Conservation (phyloP, 64 coral and sea anemone genomes). For the Stichodactyla mertensii region DNA sequence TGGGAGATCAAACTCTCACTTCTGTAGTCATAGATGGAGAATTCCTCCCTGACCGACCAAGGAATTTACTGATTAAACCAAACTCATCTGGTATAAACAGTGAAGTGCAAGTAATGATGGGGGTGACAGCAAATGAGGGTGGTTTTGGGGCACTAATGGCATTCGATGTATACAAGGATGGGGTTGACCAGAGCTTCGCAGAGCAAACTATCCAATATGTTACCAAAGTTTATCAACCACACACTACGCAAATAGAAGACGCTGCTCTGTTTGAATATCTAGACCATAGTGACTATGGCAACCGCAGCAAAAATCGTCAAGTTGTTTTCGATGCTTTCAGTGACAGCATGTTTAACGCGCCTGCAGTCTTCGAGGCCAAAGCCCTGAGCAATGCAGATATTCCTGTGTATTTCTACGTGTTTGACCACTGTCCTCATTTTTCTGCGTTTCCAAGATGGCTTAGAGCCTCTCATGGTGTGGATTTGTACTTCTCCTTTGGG, state of each 20-base stretch:
- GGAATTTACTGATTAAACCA: not conserved
- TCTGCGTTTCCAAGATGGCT: slow-evolving; percentile 29
- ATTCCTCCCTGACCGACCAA: not conserved
- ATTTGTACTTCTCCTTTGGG: not conserved
- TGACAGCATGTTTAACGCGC: slow-evolving; percentile 8
- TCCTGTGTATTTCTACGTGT: slow-evolving; percentile 50
- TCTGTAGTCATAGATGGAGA: not conserved
- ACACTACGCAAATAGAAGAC: slow-evolving; percentile 7
- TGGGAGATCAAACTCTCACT: not conserved
- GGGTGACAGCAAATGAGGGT: slow-evolving; percentile 14
- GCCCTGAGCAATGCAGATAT: not conserved
- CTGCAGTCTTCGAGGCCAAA: slow-evolving; percentile 3
- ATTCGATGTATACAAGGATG: not conserved
- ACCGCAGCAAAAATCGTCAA: not conserved
- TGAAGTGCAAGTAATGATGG: slow-evolving; percentile 4
- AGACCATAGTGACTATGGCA: not conserved
- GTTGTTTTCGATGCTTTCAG: not conserved
- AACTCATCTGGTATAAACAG: not conserved
- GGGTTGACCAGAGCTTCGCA: not conserved
- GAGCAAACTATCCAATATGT: not conserved
- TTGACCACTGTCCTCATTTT: slow-evolving; percentile 34
- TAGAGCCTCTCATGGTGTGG: not conserved
- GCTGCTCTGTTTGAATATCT: slow-evolving; percentile 9
- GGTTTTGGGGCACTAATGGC: not conserved
- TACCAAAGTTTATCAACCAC: not conserved